Percentiles rank a stretch among this genome's conserved stretches.
Evolutionary conservation across 2,888 invertebrate genomes (phyloP).

Genomic region (Pandemis cinnamomeana): DNA sequence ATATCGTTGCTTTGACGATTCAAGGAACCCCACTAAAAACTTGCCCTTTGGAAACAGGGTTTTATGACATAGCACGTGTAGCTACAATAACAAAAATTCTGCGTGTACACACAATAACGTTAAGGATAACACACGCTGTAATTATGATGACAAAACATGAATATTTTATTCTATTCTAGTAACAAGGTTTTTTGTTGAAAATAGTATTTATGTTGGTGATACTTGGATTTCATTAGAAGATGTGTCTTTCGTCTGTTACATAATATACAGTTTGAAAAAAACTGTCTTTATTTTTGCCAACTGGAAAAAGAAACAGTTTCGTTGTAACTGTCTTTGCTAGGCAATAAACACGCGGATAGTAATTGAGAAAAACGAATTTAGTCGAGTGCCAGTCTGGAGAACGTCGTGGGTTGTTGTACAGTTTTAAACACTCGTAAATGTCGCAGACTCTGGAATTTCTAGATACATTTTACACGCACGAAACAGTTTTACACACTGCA

Average conservation of each 20-base stretch:
- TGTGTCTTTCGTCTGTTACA: not conserved
- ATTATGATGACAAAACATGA: not conserved
- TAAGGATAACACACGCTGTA: not conserved
- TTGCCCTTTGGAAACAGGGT: not conserved
- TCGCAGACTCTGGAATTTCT: constrained; percentile 8
- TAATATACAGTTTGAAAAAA: not conserved
- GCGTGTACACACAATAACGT: constrained; percentile 1
- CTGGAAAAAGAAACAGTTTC: constrained; percentile 8
- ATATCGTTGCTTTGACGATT: constrained; percentile 8
- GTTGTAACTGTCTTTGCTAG: constrained; percentile 21
- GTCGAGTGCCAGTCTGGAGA: constrained; percentile 10
- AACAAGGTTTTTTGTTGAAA: not conserved
- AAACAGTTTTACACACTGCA: constrained; percentile 4
- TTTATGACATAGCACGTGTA: constrained; percentile 1
- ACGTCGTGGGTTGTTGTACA: constrained; percentile 13
- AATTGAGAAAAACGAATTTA: constrained; percentile 31
- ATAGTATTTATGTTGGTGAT: too few species aligned
- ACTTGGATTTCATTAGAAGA: too few species aligned
- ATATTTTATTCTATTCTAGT: not conserved
- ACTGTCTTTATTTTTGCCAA: not conserved
- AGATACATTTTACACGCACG: constrained; percentile 18
- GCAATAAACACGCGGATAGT: constrained; percentile 16
- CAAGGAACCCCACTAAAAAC: not conserved
- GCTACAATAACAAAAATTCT: not conserved
- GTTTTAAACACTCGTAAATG: constrained; percentile 26